A percentile compares a stretch with the other conserved stretches of the same genome.
Evolutionary conservation across 2,888 invertebrate species (phyloP).

Genomic region (Herminia tarsipennalis): DNA sequence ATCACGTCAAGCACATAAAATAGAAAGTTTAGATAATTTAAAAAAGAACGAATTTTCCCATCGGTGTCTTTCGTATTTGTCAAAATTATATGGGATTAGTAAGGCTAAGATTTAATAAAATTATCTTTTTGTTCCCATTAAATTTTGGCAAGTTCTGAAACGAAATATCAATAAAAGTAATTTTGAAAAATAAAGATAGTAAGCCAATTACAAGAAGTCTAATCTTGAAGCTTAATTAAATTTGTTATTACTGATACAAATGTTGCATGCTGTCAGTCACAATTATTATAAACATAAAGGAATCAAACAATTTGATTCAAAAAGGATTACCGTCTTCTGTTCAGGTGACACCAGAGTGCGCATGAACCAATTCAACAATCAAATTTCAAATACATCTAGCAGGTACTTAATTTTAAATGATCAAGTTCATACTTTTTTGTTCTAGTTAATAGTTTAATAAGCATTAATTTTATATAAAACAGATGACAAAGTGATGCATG

Average conservation of each 20-base stretch:
- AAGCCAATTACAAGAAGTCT: slow-evolving; percentile 78
- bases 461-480: slow-evolving; percentile 22
- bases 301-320: slow-evolving; percentile 63
- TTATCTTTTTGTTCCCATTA: slow-evolving; percentile 9
- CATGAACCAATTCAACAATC: slow-evolving; percentile 77
- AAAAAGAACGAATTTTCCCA: slow-evolving; percentile 45
- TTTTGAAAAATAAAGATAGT: slow-evolving; percentile 71
- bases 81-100: slow-evolving; percentile 53
- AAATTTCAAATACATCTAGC: slow-evolving; percentile 51
- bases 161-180: slow-evolving; percentile 52
- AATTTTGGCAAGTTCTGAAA: slow-evolving; percentile 54
- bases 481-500: neutral
- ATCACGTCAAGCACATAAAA: slow-evolving; percentile 77
- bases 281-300: slow-evolving; percentile 70
- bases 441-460: slow-evolving; percentile 10
- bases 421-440: slow-evolving; percentile 45
- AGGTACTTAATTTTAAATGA: neutral
- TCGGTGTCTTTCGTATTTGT: slow-evolving; percentile 44
- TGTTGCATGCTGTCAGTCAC: slow-evolving; percentile 83
- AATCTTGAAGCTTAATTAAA: slow-evolving; percentile 68
- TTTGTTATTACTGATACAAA: slow-evolving; percentile 66
- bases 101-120: too few species aligned
- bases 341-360: slow-evolving; percentile 78
- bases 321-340: slow-evolving; percentile 83
- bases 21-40: slow-evolving; percentile 44